phyloP scores from a whole-genome alignment of 2,888 invertebrate species.

The Stegana nigrithorax region DNA sequence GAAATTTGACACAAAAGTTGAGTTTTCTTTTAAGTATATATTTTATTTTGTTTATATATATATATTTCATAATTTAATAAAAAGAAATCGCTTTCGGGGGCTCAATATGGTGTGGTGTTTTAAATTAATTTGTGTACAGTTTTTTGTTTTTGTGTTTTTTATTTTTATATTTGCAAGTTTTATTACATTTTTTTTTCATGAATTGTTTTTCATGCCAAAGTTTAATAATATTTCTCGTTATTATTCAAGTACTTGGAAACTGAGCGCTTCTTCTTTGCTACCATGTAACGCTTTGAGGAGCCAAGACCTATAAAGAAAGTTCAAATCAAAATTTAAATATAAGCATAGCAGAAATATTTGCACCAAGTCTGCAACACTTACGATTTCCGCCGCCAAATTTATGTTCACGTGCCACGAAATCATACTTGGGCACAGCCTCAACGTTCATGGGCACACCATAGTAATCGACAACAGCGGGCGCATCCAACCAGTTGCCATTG shows the following conservation, averaged over 20 bases:
- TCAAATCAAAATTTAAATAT: not conserved
- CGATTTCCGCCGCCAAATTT: conserved; percentile 56
- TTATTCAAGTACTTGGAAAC: conserved; percentile 54
- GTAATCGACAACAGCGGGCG: conserved; percentile 61
- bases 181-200: conserved; percentile 18
- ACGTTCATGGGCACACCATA: conserved; percentile 63
- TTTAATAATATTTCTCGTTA: conserved; percentile 62
- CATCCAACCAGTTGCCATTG: conserved; percentile 58
- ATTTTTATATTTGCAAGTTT: conserved; percentile 2
- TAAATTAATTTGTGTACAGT: not conserved
- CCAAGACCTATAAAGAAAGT: conserved; percentile 46
- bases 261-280: conserved; percentile 67
- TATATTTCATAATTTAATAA: conserved; percentile 21
- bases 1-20: conserved; percentile 25
- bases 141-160: conserved; percentile 5
- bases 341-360: not conserved
- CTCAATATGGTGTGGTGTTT: conserved; percentile 25
- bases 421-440: conserved; percentile 64
- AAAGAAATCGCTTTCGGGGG: conserved; percentile 20
- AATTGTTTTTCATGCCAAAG: not conserved
- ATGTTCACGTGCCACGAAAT: conserved; percentile 60
- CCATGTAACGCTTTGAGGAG: conserved; percentile 65
- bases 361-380: conserved; percentile 44
- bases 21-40: conserved; percentile 35
- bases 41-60: conserved; percentile 23